Evolutionary conservation across 2,113 vertebrate genomes (phyloP), one percentile per base, ranked within the genome.

Genomic region (Ceuthmochares aereus): DNA sequence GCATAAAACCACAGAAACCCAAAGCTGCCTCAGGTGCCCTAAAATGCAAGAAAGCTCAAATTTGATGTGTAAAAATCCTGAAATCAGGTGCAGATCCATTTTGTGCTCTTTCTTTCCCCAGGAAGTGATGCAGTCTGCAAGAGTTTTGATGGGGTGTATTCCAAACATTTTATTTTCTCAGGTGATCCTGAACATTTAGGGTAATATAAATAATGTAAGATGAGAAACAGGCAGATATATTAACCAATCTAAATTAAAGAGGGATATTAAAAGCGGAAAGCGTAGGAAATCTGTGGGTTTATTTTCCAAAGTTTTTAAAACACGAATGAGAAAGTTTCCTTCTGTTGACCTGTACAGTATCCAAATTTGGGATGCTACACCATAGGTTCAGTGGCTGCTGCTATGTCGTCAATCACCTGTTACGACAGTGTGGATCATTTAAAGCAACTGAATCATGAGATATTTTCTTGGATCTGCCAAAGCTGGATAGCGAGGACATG

Each of bases 121-220:
- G 59, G 20, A 63, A 47, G 4, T 10, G 21, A n/a, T 45, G 42
- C 25, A 62, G 66, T 9, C 36, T 79, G n/a, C 10, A 42, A 62
- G 45, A 72, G 43, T 89, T 92, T 93, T 89, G 21, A 29, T 54
- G 23, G 34, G 36, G 25, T 58, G 2, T 20, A 80, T 32, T 80
- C 70, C 67, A 95, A 85, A 21, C 4, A 17, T n/a, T n/a, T 84
- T 89, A 36, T 89, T 94, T 94, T 89, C 93, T 68, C 78, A 94
- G 62, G 45, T 93, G 78, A 93, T 36, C 5, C 13, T 45, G 72
- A 90, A 73, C 5, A 32, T 66, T 75, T 72, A 62, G 72, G 67
- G 5, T 49, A 76, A 45, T 63, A 68, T 72, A 86, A 89, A 63
- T 45, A 78, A 60, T 19, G n/a, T 54, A 63, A 69, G 26, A 68